Conservation (phyloP, 2,797 vertebrate genomes). For the Naso thynnoides region DNA sequence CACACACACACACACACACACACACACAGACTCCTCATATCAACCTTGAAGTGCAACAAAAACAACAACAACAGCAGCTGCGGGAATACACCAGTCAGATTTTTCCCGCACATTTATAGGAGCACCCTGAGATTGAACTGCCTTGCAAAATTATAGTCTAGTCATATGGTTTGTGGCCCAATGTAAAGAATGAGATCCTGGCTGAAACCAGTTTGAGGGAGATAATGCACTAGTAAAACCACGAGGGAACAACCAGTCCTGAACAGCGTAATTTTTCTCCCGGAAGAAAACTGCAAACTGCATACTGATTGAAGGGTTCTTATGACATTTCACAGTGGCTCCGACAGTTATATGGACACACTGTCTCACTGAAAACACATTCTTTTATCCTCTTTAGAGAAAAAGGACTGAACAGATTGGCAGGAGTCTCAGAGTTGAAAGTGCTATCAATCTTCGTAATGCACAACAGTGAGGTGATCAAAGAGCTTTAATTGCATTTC, state of each 20-base stretch:
- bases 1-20: constrained; percentile 13
- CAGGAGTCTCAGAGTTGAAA: constrained; percentile 30
- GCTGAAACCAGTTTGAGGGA: constrained; percentile 45
- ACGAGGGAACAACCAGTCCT: constrained; percentile 25
- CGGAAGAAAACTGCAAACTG: constrained; percentile 48
- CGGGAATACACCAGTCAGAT: constrained; percentile 40
- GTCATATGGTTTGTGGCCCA: constrained; percentile 19
- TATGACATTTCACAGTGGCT: constrained; percentile 54
- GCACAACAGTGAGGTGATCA: constrained; percentile 60
- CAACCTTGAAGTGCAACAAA: constrained; percentile 40
- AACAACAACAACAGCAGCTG: constrained; percentile 30
- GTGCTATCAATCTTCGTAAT: constrained; percentile 54
- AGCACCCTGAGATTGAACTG: constrained; percentile 47
- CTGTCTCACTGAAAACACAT: constrained; percentile 58
- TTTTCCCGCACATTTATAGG: constrained; percentile 20
- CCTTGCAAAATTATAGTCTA: constrained; percentile 44
- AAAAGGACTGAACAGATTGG: constrained; percentile 13
- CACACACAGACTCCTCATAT: constrained; percentile 14
- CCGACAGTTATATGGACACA: constrained; percentile 66
- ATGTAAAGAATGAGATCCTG: constrained; percentile 33
- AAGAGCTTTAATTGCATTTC: constrained; percentile 62
- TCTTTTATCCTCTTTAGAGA: constrained; percentile 61
- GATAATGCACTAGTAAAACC: constrained; percentile 44
- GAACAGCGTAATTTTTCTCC: constrained; percentile 7
- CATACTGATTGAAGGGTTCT: constrained; percentile 46